Evolutionary conservation across 30 jellyfish, hydroid and myxozoan species (phyloP), one percentile per base, ranked within the genome.

Genomic region (Clytia hemisphaerica): DNA sequence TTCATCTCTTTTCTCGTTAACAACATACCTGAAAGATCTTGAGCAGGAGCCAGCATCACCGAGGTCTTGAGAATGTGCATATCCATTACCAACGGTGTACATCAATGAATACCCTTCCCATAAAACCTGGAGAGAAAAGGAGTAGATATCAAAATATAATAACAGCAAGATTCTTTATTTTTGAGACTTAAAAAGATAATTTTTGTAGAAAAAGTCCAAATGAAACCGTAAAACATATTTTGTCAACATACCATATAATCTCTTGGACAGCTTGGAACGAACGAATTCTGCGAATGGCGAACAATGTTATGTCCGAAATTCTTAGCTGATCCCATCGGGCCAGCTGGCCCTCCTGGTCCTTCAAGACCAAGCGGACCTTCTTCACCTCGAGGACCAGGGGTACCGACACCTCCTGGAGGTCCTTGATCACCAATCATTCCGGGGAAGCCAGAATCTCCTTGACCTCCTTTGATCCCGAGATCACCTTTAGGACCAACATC

Each of bases 31-130:
- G 37, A 65, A 35, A 19, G 84, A 77, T 83, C 77, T 60, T 37
- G 66, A 86, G 49, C 97, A 88, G 18, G 97, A 88, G 1, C 97
- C 97, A 45, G 97, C 94, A 79, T 80, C 66, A 0, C 95, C 94
- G 26, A 88, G 94, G 35, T 88, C 97, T 37, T 88, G 97, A 0
- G 88, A 92, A 69, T 78, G 89, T 12, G 94, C 85, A 76, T 58
- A 73, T 34, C 94, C 94, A 74, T 88, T 88, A 9, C 97, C 97
- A 45, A 88, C 97, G 4, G 97, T 79, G 55, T 79, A 88, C 58
- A 88, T 26, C 79, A 88, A 62, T 33, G 97, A 88, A 46, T 76
- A 88, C 2, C 97, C 97, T n/a, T 50, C 71, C 97, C 97, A 88
- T 22, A 88, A 72, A 27, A 48, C 65, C 61, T 75, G n/a, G n/a